Conservation (phyloP, 2,797 vertebrate species). For the Hyperoplus immaculatus region DNA sequence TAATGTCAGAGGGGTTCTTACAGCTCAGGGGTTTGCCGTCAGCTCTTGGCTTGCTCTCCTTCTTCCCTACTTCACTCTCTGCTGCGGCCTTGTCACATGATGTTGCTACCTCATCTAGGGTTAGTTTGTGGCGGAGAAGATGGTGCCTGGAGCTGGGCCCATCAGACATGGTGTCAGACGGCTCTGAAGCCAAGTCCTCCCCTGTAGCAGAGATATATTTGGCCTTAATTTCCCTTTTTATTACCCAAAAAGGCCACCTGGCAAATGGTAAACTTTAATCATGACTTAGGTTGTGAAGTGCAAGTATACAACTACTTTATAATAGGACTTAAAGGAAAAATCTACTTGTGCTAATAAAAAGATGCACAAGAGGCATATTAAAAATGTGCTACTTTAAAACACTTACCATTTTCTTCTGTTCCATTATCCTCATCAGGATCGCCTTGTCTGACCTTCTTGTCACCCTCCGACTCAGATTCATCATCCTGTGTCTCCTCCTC, state of each 20-base stretch:
- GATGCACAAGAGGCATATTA: constrained; percentile 25
- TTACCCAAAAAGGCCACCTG: neutral
- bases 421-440: constrained; percentile 52
- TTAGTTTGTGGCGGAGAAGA: constrained; percentile 90
- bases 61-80: constrained; percentile 12
- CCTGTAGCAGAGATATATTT: constrained; percentile 55
- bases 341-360: constrained; percentile 27
- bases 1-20: constrained; percentile 38
- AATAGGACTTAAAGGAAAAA: neutral
- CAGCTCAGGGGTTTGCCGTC: constrained; percentile 71
- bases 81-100: constrained; percentile 78
- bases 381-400: constrained; percentile 6
- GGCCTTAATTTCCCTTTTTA: neutral
- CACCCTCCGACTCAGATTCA: constrained; percentile 55
- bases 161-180: constrained; percentile 78
- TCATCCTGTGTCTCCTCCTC: constrained; percentile 87
- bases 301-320: neutral
- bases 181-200: constrained; percentile 80
- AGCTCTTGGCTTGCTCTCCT: constrained; percentile 72
- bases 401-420: constrained; percentile 79
- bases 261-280: neutral
- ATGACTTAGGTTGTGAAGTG: neutral
- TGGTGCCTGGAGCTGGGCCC: constrained; percentile 88
- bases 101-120: constrained; percentile 84
- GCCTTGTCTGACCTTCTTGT: constrained; percentile 57